phyloP scores from a whole-genome alignment of 2,797 vertebrate species.

The Bovichtus diacanthus region DNA sequence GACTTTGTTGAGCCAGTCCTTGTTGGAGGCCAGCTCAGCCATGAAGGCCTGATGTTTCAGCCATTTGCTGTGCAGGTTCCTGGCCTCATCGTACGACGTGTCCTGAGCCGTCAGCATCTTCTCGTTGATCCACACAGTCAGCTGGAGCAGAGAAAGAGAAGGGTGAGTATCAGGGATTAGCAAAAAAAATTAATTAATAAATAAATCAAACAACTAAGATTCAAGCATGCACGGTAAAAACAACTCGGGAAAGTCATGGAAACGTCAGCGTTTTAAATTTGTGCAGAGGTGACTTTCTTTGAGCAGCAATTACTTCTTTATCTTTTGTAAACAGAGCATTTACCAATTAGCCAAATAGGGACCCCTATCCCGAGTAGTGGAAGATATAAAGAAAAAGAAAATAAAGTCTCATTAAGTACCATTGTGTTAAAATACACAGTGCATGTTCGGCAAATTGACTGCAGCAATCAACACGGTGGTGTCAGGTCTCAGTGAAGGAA shows the following conservation, averaged over 20 bases:
- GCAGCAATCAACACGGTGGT: constrained; percentile 24
- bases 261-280: constrained; percentile 43
- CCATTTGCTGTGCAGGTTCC: constrained; percentile 96
- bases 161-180: constrained; percentile 18
- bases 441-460: constrained; percentile 24
- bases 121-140: constrained; percentile 96
- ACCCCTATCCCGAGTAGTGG: constrained; percentile 28
- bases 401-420: constrained; percentile 6
- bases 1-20: constrained; percentile 91
- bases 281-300: constrained; percentile 38
- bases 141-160: constrained; percentile 75
- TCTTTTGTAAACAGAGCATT: constrained; percentile 43
- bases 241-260: constrained; percentile 44
- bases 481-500: constrained; percentile 5
- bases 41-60: constrained; percentile 96
- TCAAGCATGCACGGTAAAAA: neutral
- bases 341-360: constrained; percentile 56
- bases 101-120: constrained; percentile 98
- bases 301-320: constrained; percentile 49
- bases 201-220: constrained; percentile 5
- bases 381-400: constrained; percentile 13
- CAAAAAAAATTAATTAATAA: neutral
- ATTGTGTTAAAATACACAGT: neutral
- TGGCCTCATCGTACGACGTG: constrained; percentile 90
- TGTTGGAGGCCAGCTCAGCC: constrained; percentile 94